A percentile compares a stretch with the other conserved stretches of the same genome.
phyloP scores from a whole-genome alignment of 2,113 vertebrate species.

The Nothobranchius furzeri region DNA sequence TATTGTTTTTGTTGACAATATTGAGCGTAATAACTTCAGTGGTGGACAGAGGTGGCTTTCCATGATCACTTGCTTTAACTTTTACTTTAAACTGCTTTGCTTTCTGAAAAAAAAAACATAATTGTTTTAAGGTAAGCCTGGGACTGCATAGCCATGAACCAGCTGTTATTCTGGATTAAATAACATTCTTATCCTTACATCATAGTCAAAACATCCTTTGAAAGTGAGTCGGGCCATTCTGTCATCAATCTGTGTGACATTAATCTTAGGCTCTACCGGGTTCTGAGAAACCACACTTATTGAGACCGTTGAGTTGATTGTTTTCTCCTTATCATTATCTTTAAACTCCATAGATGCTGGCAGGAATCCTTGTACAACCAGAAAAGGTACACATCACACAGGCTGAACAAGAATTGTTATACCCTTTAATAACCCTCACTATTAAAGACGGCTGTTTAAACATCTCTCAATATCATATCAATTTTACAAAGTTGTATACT shows the following conservation, averaged over 20 bases:
- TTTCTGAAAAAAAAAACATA: conserved; percentile 62
- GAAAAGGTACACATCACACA: neutral
- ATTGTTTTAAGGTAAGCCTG: conserved; percentile 23
- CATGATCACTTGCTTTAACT: conserved; percentile 71
- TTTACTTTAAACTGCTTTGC: conserved; percentile 60
- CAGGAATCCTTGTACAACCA: conserved; percentile 40
- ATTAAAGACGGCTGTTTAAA: no score
- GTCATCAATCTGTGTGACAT: conserved; percentile 3
- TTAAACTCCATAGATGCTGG: conserved; percentile 1
- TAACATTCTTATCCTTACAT: conserved; percentile 61
- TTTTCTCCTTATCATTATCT: conserved; percentile 57
- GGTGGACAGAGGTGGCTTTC: conserved; percentile 64
- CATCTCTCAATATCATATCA: neutral
- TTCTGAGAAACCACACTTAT: conserved; percentile 72
- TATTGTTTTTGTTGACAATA: conserved; percentile 76
- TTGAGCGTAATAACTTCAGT: conserved; percentile 61
- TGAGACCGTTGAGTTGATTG: conserved; percentile 73
- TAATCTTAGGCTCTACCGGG: conserved; percentile 57
- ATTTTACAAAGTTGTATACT: neutral
- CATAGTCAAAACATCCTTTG: conserved; percentile 80
- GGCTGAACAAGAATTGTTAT: no score
- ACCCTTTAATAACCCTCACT: no score
- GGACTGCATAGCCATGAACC: neutral
- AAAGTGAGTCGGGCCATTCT: conserved; percentile 51
- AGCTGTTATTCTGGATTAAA: neutral